These are phyloP conservation scores for Caiman crocodilus DNA, from an alignment of 2,797 vertebrate genomes.

Conservation along the genomic window DNA sequence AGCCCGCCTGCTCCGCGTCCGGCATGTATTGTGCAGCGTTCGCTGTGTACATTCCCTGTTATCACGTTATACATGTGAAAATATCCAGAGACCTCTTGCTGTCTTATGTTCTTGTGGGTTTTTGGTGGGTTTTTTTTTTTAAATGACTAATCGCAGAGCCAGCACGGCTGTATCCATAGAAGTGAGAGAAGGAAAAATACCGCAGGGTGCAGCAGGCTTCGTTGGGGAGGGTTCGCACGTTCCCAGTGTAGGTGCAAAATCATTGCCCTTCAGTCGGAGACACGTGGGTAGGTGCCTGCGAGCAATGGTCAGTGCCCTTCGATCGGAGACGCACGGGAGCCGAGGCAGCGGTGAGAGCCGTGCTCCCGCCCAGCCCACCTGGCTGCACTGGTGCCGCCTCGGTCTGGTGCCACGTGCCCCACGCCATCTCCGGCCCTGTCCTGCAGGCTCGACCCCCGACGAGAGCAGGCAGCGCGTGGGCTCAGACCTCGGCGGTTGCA, in stretches of 20 bases:
- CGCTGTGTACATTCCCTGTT: too few species aligned
- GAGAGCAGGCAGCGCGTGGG: background rate
- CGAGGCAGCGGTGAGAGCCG: background rate
- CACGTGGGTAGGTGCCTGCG: background rate
- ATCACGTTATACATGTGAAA: background rate
- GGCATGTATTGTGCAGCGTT: background rate
- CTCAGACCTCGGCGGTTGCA: rapidly evolving
- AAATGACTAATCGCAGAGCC: background rate
- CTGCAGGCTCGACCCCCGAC: background rate
- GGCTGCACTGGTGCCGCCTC: background rate
- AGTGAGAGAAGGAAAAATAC: background rate
- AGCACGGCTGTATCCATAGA: background rate
- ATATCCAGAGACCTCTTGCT: background rate
- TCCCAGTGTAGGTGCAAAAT: background rate
- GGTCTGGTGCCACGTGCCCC: background rate
- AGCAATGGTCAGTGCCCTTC: too few species aligned
- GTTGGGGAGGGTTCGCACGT: background rate
- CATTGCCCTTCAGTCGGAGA: background rate
- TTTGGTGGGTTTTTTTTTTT: too few species aligned
- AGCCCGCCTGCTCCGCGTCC: background rate
- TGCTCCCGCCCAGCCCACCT: background rate
- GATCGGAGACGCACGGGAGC: too few species aligned
- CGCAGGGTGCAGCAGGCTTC: background rate
- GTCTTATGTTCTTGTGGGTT: background rate
- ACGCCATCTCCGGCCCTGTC: background rate